phyloP scores from a whole-genome alignment of 23 tunicate genomes.

The Pegea sp. region DNA sequence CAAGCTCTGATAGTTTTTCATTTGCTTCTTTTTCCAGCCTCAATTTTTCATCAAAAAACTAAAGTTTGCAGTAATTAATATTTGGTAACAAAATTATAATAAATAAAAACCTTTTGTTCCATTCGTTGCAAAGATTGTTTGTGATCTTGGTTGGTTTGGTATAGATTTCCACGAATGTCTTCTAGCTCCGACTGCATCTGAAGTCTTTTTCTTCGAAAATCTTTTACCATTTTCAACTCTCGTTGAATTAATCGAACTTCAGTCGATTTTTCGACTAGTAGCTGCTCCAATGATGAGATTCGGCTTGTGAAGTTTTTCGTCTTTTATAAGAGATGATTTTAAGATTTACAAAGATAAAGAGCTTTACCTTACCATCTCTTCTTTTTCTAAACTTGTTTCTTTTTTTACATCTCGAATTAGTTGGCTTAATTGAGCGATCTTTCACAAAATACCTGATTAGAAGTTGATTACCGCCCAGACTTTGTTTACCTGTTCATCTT shows the following conservation, averaged over 20 bases:
- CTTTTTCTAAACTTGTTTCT: conserved; percentile 50
- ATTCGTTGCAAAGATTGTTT: conserved; percentile 79
- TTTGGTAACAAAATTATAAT: neutral
- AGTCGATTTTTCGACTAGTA: conserved; percentile 45
- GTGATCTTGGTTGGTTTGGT: conserved; percentile 49
- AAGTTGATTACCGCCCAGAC: neutral
- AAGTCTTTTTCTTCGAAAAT: conserved; percentile 78
- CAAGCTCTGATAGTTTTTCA: conserved; percentile 91
- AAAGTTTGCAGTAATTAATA: neutral
- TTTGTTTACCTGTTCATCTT: conserved; percentile 63
- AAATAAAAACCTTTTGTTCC: conserved; percentile 66
- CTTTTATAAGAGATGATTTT: conserved; percentile 1
- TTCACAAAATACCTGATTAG: neutral
- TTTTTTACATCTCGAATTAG: conserved; percentile 49
- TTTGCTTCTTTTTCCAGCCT: conserved; percentile 86
- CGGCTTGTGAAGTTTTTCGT: conserved; percentile 54
- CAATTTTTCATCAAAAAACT: conserved; percentile 91
- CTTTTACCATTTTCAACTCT: conserved; percentile 87
- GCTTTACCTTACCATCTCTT: conserved; percentile 25
- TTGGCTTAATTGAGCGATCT: conserved; percentile 43
- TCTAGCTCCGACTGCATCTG: conserved; percentile 87
- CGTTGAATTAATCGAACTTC: conserved; percentile 89
- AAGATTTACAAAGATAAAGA: neutral
- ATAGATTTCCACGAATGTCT: conserved; percentile 64
- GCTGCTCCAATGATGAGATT: conserved; percentile 23